Base-by-base conservation (phyloP, 1,140 invertebrate genomes). In the Trinorchestia longiramus region DNA sequence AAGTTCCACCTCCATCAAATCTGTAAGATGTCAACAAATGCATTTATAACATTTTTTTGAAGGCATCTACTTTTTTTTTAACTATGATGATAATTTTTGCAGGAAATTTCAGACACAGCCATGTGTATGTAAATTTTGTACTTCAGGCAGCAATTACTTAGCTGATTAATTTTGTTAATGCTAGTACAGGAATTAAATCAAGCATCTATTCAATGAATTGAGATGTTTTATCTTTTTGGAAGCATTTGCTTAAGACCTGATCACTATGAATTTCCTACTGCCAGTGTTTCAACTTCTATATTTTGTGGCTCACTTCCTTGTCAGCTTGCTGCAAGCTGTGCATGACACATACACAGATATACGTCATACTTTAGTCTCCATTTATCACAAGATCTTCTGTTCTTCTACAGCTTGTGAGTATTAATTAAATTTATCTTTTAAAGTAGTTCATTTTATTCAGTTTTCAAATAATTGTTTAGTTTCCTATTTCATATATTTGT, bases 221-320 rank as follows among this genome's bases (percentile, higher is more conserved):
- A 77, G 62, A 77, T 36, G 1, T 77, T 15, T 23, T 77, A 19
- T 6, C 19, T 77, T 77, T 77, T 23, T 77, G 28, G 62, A 11
- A 77, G 3, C 28, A 77, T 36, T 36, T 36, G 28, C 28, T 77
- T 23, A 19, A 77, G 11, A 53, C 19, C 28, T 19, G 28, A 41
- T 87, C 57, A 95, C 36, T 41, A 96, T 96, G 96, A 92, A 96
- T 87, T 36, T 96, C 4, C 42, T 96, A 23, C 92, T 96, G 42
- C 96, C 96, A 77, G 44, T 96, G 87, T 96, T 96, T 91, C 96
- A 96, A 43, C 62, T 96, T 87, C 40, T 96, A 42, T 96, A 96
- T 87, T 96, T 96, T 95, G 95, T 96, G 23, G 96, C 95, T 47
- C 96, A 96, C 95, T 96, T 96, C 47, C 77, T 96, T 43, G 95